Evolutionary conservation across 2,113 vertebrate genomes (phyloP), one percentile per base, ranked within the genome.

Genomic region (Indicator maculatus): DNA sequence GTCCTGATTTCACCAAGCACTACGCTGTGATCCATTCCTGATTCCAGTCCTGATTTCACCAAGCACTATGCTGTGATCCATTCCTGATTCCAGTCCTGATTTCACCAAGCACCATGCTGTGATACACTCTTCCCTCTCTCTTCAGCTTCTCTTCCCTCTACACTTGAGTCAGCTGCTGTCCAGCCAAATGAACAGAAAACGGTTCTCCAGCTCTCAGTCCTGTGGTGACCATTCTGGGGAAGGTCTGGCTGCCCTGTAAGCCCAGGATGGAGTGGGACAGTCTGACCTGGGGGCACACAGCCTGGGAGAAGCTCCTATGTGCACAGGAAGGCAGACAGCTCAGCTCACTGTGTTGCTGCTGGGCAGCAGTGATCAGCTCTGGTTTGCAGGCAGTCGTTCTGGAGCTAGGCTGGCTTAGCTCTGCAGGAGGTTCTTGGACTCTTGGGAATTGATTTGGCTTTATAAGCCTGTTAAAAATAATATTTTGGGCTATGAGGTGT

Each of bases 281-380:
- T 13, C 15, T 53, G 41, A 19, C 20, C 33, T 53, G 65, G 70
- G n/a, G n/a, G 9, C 8, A 14, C 9, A 16, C 8, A 24, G 30
- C 44, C 30, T 14, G 9, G 56, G 20, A 27, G 61, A 59, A 50
- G 44, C 18, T 53, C 19, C 16, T 4, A 5, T 8, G 17, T 19
- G 23, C 60, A 5, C 0, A 2, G 47, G 30, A 13, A 30, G 47
- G 47, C 53, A 73, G 23, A 20, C 4, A 6, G 19, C 69, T 31
- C 4, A 6, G 19, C 63, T 31, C 20, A 5, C 7, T n/a, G n/a
- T n/a, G n/a, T n/a, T n/a, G n/a, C n/a, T n/a, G 8, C 56, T 28
- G 50, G 19, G 24, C 28, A 73, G 45, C 41, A 50, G 56, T 1
- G 0, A 12, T 45, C 0, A 0, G 12, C 41, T 81, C 53, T 72